Evolutionary conservation across 2,113 vertebrate genomes (phyloP).

Genomic region (Barnardius zonarius): DNA sequence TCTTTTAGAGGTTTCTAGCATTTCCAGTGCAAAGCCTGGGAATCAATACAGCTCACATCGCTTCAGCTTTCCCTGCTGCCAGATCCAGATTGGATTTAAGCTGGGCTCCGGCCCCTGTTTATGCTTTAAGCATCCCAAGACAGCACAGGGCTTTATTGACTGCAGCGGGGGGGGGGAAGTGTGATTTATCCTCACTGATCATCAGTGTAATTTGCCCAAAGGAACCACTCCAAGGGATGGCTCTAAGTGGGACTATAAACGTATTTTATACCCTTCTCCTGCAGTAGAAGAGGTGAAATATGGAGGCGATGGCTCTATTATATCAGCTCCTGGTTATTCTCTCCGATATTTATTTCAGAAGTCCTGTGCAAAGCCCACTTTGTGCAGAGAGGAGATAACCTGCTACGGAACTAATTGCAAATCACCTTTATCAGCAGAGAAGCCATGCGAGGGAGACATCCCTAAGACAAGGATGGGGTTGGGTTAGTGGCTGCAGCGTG

Average conservation of each 20-base stretch:
- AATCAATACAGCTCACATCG: background rate
- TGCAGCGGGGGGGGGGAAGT: background rate
- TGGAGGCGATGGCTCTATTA: background rate
- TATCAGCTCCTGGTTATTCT: background rate
- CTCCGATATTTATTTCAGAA: conserved; percentile 4
- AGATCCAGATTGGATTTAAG: conserved; percentile 21
- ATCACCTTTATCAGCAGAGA: background rate
- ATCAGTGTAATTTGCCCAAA: background rate
- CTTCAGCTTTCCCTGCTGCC: background rate
- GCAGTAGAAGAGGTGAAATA: conserved; percentile 8
- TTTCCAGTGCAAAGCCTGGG: background rate
- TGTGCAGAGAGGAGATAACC: background rate
- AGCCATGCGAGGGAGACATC: background rate
- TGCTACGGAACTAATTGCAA: conserved; percentile 12
- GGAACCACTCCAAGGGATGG: background rate
- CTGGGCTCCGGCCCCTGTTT: background rate
- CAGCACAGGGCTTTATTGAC: background rate
- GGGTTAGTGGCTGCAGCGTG: background rate
- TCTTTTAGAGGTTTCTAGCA: background rate
- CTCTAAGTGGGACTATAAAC: conserved; percentile 26
- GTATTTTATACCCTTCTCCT: conserved; percentile 28
- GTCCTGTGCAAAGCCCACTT: background rate
- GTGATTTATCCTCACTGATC: conserved; percentile 10
- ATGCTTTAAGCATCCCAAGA: background rate
- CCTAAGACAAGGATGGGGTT: background rate